phyloP scores from a whole-genome alignment of 2,113 vertebrate species.

The Pluvianellus socialis region DNA sequence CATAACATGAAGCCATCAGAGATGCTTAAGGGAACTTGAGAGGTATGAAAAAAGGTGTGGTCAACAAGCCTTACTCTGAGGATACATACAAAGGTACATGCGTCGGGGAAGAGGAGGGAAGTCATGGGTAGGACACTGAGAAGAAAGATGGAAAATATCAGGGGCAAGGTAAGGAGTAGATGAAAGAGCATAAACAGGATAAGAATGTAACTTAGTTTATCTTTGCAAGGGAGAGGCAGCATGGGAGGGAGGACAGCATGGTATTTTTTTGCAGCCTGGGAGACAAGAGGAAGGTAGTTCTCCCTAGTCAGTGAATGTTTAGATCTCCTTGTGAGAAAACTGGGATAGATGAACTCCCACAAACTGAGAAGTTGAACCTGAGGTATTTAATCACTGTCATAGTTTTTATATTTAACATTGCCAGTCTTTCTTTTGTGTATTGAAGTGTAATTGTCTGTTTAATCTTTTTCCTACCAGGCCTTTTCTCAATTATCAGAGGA shows the following conservation, averaged over 20 bases:
- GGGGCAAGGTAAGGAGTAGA: not conserved
- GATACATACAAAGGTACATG: not conserved
- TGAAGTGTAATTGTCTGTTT: not conserved
- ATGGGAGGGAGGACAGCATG: not conserved
- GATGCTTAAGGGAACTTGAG: not conserved
- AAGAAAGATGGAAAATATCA: not conserved
- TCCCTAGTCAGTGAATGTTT: not conserved
- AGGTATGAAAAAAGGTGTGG: not conserved
- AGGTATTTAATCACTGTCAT: not conserved
- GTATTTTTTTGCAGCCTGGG: not conserved
- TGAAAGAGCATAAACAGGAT: not conserved
- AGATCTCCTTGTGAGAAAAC: not conserved
- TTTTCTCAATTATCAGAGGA: constrained; percentile 97
- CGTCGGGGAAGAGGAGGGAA: not conserved
- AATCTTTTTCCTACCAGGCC: constrained; percentile 79
- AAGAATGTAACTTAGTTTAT: not conserved
- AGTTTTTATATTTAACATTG: not conserved
- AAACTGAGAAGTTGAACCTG: not conserved
- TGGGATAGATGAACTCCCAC: not conserved
- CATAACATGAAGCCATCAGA: not conserved
- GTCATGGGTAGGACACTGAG: not conserved
- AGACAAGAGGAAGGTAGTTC: not conserved
- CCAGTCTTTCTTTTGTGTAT: not conserved
- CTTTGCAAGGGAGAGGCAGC: not conserved
- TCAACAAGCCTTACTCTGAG: accelerated